phyloP scores from a whole-genome alignment of 2,888 invertebrate genomes.

The Latrodectus hesperus region DNA sequence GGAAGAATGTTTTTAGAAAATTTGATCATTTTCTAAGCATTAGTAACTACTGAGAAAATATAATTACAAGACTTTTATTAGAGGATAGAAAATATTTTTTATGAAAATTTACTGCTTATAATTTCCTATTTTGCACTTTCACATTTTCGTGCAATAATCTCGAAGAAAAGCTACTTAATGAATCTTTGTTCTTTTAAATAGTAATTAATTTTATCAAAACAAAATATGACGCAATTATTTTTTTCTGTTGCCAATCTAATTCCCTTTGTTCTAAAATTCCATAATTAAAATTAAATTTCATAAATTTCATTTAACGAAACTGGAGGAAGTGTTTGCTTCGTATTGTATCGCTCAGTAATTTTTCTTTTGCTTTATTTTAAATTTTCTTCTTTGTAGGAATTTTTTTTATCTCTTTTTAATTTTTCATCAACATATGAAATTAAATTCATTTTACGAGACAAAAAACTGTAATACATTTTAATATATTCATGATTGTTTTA shows the following conservation, averaged over 20 bases:
- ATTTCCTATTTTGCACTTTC: no score
- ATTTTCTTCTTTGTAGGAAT: constrained; percentile 17
- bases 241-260: background rate
- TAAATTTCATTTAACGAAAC: constrained; percentile 14
- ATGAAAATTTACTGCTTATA: no score
- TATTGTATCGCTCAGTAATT: constrained; percentile 39
- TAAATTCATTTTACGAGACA: background rate
- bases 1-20: no score
- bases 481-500: constrained; percentile 48
- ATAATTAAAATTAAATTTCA: constrained; percentile 49
- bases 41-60: no score
- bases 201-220: constrained; percentile 2
- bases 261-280: constrained; percentile 14
- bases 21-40: no score
- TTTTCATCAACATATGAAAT: constrained; percentile 39
- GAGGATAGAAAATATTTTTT: no score
- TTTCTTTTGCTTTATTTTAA: constrained; percentile 15
- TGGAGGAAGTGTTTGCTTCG: background rate
- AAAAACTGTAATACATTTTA: constrained; percentile 21
- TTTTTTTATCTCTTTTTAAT: constrained; percentile 30
- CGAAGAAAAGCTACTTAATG: background rate
- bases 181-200: background rate
- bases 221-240: background rate
- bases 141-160: background rate
- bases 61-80: no score